Percentiles rank a stretch among this genome's conserved stretches.
Conservation (phyloP, 2,113 vertebrate species). For the Bagarius yarrelli region DNA sequence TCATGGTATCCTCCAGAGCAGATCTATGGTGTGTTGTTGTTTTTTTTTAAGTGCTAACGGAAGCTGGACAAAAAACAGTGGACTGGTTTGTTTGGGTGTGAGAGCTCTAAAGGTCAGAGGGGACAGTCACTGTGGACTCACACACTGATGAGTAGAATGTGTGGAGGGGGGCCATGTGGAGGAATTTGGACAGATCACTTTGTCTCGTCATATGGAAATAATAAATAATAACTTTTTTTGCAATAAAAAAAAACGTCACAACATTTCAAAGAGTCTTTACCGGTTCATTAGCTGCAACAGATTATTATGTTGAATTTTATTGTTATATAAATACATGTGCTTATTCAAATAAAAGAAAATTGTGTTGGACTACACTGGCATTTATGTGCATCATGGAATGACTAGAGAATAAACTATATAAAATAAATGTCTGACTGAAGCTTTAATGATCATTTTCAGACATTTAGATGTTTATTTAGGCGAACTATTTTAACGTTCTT, state of each 20-base stretch:
- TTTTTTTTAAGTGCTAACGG: constrained; percentile 35
- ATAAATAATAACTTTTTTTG: not conserved
- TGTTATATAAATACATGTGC: not conserved
- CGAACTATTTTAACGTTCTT: constrained; percentile 34
- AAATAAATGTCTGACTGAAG: not conserved
- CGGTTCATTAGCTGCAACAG: too few species aligned
- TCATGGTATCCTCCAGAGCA: constrained; percentile 45
- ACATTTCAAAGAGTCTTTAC: not conserved
- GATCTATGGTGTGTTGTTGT: constrained; percentile 51
- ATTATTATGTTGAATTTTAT: not conserved
- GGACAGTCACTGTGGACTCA: constrained; percentile 25
- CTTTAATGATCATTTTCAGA: not conserved
- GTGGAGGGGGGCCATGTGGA: not conserved
- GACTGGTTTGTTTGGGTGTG: constrained; percentile 49
- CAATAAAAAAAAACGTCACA: not conserved
- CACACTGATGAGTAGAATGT: constrained; percentile 11
- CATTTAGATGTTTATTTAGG: constrained; percentile 23
- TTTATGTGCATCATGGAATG: not conserved
- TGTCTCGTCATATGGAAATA: not conserved
- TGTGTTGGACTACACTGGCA: not conserved
- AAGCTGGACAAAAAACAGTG: constrained; percentile 34
- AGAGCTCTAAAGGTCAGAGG: constrained; percentile 39
- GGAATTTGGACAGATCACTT: not conserved
- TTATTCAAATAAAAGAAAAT: not conserved
- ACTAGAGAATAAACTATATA: not conserved